Evolutionary conservation across 2,797 vertebrate species (phyloP).

Genomic region (Coendou prehensilis): DNA sequence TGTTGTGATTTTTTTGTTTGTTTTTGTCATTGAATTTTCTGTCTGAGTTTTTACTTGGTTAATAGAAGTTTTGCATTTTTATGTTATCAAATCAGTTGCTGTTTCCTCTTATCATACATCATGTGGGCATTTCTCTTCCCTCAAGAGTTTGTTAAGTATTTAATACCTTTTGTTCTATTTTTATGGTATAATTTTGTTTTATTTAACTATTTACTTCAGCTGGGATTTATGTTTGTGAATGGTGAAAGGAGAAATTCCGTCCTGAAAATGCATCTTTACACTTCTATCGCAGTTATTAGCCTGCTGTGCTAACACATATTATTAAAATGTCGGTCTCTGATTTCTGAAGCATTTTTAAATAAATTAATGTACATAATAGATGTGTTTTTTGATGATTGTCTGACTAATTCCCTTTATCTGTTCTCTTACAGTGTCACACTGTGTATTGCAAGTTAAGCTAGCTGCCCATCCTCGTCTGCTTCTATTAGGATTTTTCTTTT

Average conservation of each 20-base stretch:
- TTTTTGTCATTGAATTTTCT: conserved; percentile 2
- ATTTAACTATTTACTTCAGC: conserved; percentile 15
- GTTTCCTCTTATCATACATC: conserved; percentile 33
- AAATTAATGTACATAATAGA: not conserved
- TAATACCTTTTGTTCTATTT: conserved; percentile 11
- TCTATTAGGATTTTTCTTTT: not conserved
- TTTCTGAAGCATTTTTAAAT: conserved; percentile 48
- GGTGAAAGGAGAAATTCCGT: conserved; percentile 5
- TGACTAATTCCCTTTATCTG: not conserved
- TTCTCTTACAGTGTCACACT: not conserved
- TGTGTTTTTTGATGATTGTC: conserved; percentile 16
- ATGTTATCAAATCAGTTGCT: conserved; percentile 20
- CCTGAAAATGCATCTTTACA: not conserved
- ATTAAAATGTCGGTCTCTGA: not conserved
- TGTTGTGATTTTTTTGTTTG: not conserved
- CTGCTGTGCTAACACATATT: not conserved
- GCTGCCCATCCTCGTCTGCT: not conserved
- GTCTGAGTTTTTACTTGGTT: conserved; percentile 27
- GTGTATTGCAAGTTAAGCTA: not conserved
- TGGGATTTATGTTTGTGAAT: conserved; percentile 33
- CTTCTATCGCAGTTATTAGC: not conserved
- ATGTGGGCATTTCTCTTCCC: not conserved
- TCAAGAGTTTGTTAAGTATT: conserved; percentile 48
- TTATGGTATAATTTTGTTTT: conserved; percentile 45
- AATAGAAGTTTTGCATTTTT: conserved; percentile 58